A percentile compares a stretch with the other conserved stretches of the same genome.
phyloP scores from a whole-genome alignment of 2,797 vertebrate genomes.

The Lateolabrax maculatus region DNA sequence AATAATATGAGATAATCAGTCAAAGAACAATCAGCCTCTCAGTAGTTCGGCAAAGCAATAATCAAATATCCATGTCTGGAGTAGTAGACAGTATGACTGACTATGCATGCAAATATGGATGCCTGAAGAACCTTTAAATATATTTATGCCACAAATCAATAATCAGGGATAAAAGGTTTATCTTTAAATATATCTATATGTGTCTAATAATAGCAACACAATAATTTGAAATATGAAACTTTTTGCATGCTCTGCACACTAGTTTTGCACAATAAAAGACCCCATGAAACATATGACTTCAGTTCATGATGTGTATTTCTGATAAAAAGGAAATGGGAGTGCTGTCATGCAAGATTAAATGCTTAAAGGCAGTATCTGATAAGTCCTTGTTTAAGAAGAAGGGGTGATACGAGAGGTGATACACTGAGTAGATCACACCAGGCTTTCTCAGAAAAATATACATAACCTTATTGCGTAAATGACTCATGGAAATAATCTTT shows the following conservation, averaged over 20 bases:
- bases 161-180: slow-evolving; percentile 62
- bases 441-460: slow-evolving; percentile 21
- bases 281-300: slow-evolving; percentile 16
- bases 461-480: background rate
- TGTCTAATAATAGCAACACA: slow-evolving; percentile 14
- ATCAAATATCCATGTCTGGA: slow-evolving; percentile 28
- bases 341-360: slow-evolving; percentile 34
- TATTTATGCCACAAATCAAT: slow-evolving; percentile 45
- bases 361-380: background rate
- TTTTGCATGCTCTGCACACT: slow-evolving; percentile 36
- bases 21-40: slow-evolving; percentile 15
- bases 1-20: slow-evolving; percentile 48
- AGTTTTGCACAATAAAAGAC: slow-evolving; percentile 63
- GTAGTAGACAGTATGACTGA: slow-evolving; percentile 18
- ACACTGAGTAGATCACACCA: background rate
- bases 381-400: background rate
- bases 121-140: slow-evolving; percentile 28
- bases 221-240: slow-evolving; percentile 14
- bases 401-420: too few relatives aligned
- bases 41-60: slow-evolving; percentile 54
- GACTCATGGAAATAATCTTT: slow-evolving; percentile 12
- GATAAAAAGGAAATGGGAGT: slow-evolving; percentile 48
- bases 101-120: slow-evolving; percentile 56
- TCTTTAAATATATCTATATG: slow-evolving; percentile 16
- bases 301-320: slow-evolving; percentile 33